These are phyloP conservation scores for Antheraea assamensis DNA, from an alignment of 2,888 invertebrate genomes.

Conservation along the genomic window DNA sequence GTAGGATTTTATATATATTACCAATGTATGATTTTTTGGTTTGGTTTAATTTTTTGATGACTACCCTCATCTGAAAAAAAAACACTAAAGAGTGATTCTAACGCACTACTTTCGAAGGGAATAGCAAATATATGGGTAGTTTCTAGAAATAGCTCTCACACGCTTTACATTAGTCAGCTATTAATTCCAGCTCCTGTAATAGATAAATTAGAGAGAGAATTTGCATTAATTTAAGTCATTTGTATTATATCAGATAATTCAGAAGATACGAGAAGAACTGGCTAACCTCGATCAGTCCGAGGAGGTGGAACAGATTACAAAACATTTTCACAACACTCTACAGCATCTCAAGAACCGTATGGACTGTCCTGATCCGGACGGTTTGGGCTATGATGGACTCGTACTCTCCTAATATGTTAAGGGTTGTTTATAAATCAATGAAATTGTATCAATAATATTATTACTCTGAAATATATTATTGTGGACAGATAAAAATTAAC, in stretches of 20 bases:
- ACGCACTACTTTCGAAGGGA: too few species aligned
- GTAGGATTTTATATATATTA: too few species aligned
- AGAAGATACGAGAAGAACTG: conserved; percentile 95
- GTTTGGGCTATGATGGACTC: conserved; percentile 84
- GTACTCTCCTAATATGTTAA: conserved; percentile 51
- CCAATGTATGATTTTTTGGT: too few species aligned
- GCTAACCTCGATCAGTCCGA: conserved; percentile 97
- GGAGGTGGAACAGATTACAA: conserved; percentile 97
- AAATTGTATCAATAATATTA: not conserved
- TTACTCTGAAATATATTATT: too few species aligned
- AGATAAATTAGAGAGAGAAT: not conserved
- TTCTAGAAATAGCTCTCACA: too few species aligned
- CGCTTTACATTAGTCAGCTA: too few species aligned
- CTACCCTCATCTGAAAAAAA: too few species aligned
- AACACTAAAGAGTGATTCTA: too few species aligned
- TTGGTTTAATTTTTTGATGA: too few species aligned
- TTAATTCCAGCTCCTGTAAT: too few species aligned
- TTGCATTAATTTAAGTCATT: not conserved
- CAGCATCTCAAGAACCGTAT: conserved; percentile 87
- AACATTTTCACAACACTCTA: conserved; percentile 95
- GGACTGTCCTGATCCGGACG: conserved; percentile 85
- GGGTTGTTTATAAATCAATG: not conserved
- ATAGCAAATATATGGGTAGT: too few species aligned
- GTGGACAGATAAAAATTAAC: too few species aligned
- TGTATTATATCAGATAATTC: conserved; percentile 86